Base-by-base conservation (phyloP, 2,888 invertebrate genomes). In the Hirtodrosophila alboralis region DNA sequence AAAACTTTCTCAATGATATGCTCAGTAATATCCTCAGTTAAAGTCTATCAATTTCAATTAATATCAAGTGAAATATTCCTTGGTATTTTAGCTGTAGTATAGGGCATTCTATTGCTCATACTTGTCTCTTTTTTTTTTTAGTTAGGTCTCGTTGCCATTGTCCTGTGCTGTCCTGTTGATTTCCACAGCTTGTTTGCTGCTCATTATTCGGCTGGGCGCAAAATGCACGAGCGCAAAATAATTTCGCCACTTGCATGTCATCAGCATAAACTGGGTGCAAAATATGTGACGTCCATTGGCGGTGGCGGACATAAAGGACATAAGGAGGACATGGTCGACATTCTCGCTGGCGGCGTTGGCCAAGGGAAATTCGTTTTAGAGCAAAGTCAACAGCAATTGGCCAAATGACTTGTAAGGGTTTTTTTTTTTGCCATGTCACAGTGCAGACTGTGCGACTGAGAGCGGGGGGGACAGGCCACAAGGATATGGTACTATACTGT, bases 231-330 rank as follows among this genome's bases (percentile, higher is more conserved):
- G 78, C 47, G 48, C 54, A 68, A 70, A 81, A 86, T 84, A 86
- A 84, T 87, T 87, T 84, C 57, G 71, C 78, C 85, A 78, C 86
- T 76, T 87, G 86, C 78, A 87, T 88, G 88, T 87, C 89, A 87
- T 89, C 87, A 88, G 88, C 88, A 87, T 87, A 87, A 89, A 87
- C 74, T 84, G 66, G 75, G 76, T 76, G 86, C 88, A 88, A 88
- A 84, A 88, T 87, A 86, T 88, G 74, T 68, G 86, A 53, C 75
- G 59, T 57, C 54, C 53, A 74, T 68, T 73, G 74, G 69, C 52
- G 57, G 14, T 34, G 16, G 12, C 27, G 18, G 10, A 16, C 18
- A 23, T 4, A 34, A 13, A 18, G 45, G 57, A 43, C 13, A 18
- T 30, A n/a, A n/a, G 16, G 12, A 27, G 18, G 10, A 16, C 18